Evolutionary conservation across 2,113 vertebrate species (phyloP), one percentile per base, ranked within the genome.

Genomic region (Malaclemys terrapin): DNA sequence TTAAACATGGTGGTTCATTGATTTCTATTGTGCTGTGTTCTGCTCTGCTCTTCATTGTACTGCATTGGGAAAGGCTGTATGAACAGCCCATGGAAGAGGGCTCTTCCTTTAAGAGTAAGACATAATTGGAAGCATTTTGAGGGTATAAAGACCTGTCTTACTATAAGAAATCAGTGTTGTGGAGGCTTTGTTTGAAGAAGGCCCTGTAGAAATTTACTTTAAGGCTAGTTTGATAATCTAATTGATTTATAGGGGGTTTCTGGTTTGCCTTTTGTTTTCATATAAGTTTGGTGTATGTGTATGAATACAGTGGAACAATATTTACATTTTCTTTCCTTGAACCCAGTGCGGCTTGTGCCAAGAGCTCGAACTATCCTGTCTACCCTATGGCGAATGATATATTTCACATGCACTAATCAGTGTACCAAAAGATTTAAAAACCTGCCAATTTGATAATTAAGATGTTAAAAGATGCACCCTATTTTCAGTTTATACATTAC

Each of bases 81-180:
- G 16, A 0, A 52, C 0, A n/a, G 35, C 2, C 49, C 78, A 6
- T 42, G 24, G 56, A 81, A 6, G 3, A 5, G 80, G 1, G 13
- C 24, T 89, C 1, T 3, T 0, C 0, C 5, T 86, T 78, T 38
- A 17, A 80, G 12, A 87, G 79, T 31, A 53, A 86, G 72, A 3
- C 1, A 1, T 49, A 13, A 6, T 82, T 10, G 19, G 50, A 85
- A 91, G 47, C 22, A 1, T 3, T 4, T 35, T 42, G 47, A 47
- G 38, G 22, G 29, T 38, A 87, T 4, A 50, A 84, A 88, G 53
- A 47, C 8, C 3, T 80, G 9, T n/a, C 29, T 88, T 75, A 1
- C 2, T 4, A 2, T 2, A n/a, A 11, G 52, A 76, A 83, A 86
- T 69, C 31, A 69, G 12, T 0, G 0, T 19, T 9, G 2, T 4